Conservation (phyloP, 2,113 vertebrate species). For the Zosterops japonicus region DNA sequence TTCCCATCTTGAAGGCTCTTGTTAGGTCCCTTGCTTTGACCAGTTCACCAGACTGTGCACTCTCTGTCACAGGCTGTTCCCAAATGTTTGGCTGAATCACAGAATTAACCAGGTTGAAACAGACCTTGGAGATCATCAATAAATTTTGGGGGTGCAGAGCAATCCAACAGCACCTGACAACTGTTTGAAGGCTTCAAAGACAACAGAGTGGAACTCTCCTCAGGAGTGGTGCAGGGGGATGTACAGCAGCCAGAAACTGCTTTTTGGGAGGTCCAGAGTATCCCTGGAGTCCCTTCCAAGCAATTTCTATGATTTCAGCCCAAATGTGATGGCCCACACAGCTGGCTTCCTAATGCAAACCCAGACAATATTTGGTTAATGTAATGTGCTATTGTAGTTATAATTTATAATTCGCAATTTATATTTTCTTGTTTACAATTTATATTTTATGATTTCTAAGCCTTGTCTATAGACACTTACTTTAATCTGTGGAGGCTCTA, state of each 20-base stretch:
- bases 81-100: background rate
- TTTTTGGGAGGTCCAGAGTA: background rate
- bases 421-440: background rate
- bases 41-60: background rate
- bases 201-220: fast-evolving
- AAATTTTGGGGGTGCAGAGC: background rate
- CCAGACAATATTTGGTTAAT: background rate
- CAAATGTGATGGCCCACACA: background rate
- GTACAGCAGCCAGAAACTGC: background rate
- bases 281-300: background rate
- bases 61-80: background rate
- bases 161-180: background rate
- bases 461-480: background rate
- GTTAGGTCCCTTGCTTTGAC: background rate
- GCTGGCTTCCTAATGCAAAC: background rate
- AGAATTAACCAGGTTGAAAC: background rate
- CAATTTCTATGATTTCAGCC: background rate
- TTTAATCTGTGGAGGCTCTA: background rate
- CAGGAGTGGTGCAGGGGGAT: background rate
- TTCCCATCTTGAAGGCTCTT: background rate
- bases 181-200: background rate
- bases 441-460: background rate
- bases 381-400: background rate
- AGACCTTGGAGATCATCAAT: background rate
- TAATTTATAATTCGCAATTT: background rate